Evolutionary conservation across 2,888 invertebrate species (phyloP).

Genomic region (Xestia ashworthii): DNA sequence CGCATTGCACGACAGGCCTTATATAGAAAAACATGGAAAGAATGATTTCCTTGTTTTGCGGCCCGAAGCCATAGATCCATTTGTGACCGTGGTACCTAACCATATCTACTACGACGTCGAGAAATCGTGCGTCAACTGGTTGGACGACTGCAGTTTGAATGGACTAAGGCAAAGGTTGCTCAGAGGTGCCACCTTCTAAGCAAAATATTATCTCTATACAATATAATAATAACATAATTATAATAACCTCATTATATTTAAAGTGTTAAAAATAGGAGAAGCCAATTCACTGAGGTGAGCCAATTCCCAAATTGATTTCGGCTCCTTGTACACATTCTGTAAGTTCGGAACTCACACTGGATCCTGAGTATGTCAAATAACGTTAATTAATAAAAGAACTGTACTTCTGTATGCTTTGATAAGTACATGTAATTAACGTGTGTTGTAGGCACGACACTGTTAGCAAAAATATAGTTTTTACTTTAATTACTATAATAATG

Average conservation of each 20-base stretch:
- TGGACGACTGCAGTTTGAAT: constrained; percentile 81
- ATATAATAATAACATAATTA: neutral
- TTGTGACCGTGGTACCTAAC: constrained; percentile 82
- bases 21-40: constrained; percentile 74
- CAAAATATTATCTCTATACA: constrained; percentile 25
- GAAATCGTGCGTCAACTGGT: constrained; percentile 85
- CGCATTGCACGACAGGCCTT: constrained; percentile 73
- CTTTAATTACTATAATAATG: neutral
- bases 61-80: constrained; percentile 70
- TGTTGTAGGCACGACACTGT: neutral
- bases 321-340: too few species aligned
- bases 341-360: too few species aligned
- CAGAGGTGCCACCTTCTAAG: constrained; percentile 70
- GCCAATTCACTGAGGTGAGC: neutral
- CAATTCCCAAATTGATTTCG: neutral
- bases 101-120: constrained; percentile 80
- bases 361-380: neutral
- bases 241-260: neutral
- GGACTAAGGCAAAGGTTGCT: constrained; percentile 78
- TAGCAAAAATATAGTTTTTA: neutral
- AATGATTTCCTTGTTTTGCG: constrained; percentile 82
- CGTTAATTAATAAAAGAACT: neutral
- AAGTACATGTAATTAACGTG: neutral
- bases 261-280: neutral
- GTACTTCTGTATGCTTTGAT: neutral